Conservation (phyloP, 2,888 invertebrate genomes). For the Pammene aurita region DNA sequence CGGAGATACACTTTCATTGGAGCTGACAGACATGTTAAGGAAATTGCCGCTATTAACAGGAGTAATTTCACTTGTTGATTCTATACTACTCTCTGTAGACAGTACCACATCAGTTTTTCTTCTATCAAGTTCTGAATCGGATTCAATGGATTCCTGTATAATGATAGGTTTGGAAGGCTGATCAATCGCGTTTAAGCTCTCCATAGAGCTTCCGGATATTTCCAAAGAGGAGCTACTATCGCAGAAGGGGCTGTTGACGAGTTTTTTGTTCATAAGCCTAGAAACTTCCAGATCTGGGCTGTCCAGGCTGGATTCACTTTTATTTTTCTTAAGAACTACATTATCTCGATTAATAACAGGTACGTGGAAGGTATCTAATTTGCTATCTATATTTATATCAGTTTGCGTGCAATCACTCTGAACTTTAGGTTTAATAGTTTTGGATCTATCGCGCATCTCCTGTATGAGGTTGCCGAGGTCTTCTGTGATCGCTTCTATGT, state of each 20-base stretch:
- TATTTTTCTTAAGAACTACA: conserved; percentile 78
- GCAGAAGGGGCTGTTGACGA: conserved; percentile 68
- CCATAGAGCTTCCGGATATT: conserved; percentile 79
- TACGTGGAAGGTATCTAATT: conserved; percentile 60
- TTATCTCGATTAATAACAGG: conserved; percentile 68
- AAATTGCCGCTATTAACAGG: conserved; percentile 67
- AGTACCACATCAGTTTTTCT: conserved; percentile 63
- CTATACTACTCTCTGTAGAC: conserved; percentile 73
- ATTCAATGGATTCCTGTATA: conserved; percentile 54
- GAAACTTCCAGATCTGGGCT: conserved; percentile 81
- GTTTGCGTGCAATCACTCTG: conserved; percentile 56
- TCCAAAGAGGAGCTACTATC: conserved; percentile 78
- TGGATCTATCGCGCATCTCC: conserved; percentile 68
- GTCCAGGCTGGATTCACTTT: conserved; percentile 80
- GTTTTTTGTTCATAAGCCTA: conserved; percentile 72
- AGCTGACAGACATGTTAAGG: conserved; percentile 75
- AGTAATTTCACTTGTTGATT: conserved; percentile 73
- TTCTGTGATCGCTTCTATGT: conserved; percentile 71
- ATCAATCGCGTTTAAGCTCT: conserved; percentile 71
- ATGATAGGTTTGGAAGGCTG: conserved; percentile 53
- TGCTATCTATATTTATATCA: conserved; percentile 49
- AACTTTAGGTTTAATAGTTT: conserved; percentile 50
- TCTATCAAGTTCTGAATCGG: conserved; percentile 63
- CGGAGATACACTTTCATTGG: conserved; percentile 78
- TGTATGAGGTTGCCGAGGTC: conserved; percentile 73